Percentiles rank a stretch among this genome's conserved stretches.
These are phyloP conservation scores for Vanessa atalanta DNA, from an alignment of 1,140 invertebrate genomes.

Conservation along the genomic window DNA sequence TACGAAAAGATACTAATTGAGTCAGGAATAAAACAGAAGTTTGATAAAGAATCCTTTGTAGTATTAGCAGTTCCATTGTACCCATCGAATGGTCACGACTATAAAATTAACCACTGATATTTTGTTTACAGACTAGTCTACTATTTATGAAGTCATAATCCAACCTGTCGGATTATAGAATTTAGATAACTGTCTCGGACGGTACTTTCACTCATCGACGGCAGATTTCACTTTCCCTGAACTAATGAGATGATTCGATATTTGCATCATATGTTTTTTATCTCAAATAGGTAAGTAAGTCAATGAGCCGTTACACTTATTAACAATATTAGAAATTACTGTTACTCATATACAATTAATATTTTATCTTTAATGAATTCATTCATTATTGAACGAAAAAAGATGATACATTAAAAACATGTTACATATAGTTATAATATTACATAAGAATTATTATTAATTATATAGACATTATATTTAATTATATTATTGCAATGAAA, in stretches of 20 bases:
- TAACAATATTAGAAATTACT: background rate
- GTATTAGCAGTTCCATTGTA: slow-evolving; percentile 18
- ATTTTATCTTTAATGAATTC: too few relatives aligned
- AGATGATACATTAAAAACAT: too few relatives aligned
- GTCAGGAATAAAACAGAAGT: slow-evolving; percentile 14
- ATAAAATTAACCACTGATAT: slow-evolving; percentile 15
- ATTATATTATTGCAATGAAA: too few relatives aligned
- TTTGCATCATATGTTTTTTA: slow-evolving; percentile 39
- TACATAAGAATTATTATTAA: too few relatives aligned
- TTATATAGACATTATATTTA: too few relatives aligned
- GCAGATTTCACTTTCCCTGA: slow-evolving; percentile 56
- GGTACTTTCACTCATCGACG: slow-evolving; percentile 65
- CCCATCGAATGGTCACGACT: slow-evolving; percentile 14
- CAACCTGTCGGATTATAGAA: slow-evolving; percentile 52
- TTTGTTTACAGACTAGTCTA: slow-evolving; percentile 23
- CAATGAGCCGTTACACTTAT: background rate
- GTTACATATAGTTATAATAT: too few relatives aligned
- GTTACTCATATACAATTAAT: too few relatives aligned
- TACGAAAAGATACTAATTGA: slow-evolving; percentile 20
- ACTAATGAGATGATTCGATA: slow-evolving; percentile 52
- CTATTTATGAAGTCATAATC: slow-evolving; percentile 29
- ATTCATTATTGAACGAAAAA: too few relatives aligned
- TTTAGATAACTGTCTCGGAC: slow-evolving; percentile 64
- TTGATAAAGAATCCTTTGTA: slow-evolving; percentile 29
- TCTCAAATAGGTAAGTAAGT: too few relatives aligned